Evolutionary conservation across 1,140 invertebrate species (phyloP), one percentile per base, ranked within the genome.

Genomic region (Zophobas atratus): DNA sequence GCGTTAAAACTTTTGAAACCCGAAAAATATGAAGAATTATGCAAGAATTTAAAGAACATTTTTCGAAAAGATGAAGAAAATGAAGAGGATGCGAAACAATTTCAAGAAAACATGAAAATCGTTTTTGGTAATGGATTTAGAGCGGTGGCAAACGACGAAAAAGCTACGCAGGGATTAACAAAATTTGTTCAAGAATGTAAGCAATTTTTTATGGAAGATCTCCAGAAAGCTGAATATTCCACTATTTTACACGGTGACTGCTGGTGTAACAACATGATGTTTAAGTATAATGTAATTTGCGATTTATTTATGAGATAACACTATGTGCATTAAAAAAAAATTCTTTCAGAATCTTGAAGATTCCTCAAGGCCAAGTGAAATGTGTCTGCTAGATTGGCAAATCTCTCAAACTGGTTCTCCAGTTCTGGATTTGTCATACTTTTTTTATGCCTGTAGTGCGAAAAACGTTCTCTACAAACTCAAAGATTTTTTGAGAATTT

Each of bases 261-360:
- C n/a, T 90, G 89, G 88, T 86, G 87, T 2, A 90, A 89, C 76
- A 90, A 90, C 77, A 88, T 90, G 77, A 85, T 90, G 84, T 90
- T 89, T 81, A 88, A 88, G 83, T 89, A 90, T 78, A 79, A 86
- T 63, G 85, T 84, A 77, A 77, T 39, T 79, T 43, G 6, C 8
- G 38, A 8, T 75, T 70, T 33, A 49, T 20, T 56, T 34, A 56
- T 49, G n/a, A n/a, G 0, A 34, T 20, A 51, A 49, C 39, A n/a
- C 6, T 2, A 51, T 33, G 4, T 49, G 35, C n/a, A n/a, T n/a
- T n/a, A n/a, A n/a, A 33, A 51, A 72, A 32, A 38, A 49, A 4
- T 75, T 60, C 38, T 63, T 63, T 41, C 8, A 75, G 57, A 46
- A 75, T 75, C 6, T 3, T 1, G 8, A 46, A 75, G 63, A 75